phyloP scores from a whole-genome alignment of 2,888 invertebrate genomes.

The Torymus texanus region DNA sequence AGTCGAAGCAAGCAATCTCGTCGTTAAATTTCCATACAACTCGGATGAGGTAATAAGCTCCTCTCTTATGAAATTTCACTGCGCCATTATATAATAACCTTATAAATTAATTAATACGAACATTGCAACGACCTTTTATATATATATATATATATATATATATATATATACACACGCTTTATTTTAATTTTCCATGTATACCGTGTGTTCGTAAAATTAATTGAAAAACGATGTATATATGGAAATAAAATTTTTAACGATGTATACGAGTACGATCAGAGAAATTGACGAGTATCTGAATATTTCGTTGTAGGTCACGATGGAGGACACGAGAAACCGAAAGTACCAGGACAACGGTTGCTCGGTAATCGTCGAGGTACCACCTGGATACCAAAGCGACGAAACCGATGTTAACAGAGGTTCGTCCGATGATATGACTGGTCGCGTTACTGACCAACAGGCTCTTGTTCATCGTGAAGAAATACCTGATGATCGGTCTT shows the following conservation, averaged over 20 bases:
- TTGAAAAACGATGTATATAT: background rate
- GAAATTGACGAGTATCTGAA: background rate
- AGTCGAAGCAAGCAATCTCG: no score
- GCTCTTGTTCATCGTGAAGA: conserved; percentile 77
- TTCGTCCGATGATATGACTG: conserved; percentile 65
- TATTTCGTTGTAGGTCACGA: conserved; percentile 66
- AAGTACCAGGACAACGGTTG: conserved; percentile 69
- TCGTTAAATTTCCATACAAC: no score
- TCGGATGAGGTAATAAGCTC: background rate
- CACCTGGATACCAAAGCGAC: conserved; percentile 67
- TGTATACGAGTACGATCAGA: no score
- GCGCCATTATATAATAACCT: no score
- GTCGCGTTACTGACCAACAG: conserved; percentile 75
- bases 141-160: no score
- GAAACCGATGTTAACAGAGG: conserved; percentile 62
- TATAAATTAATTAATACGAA: no score
- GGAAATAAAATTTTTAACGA: no score
- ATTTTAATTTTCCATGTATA: no score
- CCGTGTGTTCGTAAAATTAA: no score
- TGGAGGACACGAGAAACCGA: conserved; percentile 67
- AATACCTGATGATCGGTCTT: conserved; percentile 63
- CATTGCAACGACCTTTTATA: no score
- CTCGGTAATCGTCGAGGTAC: conserved; percentile 71
- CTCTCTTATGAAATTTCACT: background rate
- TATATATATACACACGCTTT: no score